Percentiles rank a stretch among this genome's conserved stretches.
phyloP scores from a whole-genome alignment of 2,888 invertebrate species.

The Catocala fraxini region DNA sequence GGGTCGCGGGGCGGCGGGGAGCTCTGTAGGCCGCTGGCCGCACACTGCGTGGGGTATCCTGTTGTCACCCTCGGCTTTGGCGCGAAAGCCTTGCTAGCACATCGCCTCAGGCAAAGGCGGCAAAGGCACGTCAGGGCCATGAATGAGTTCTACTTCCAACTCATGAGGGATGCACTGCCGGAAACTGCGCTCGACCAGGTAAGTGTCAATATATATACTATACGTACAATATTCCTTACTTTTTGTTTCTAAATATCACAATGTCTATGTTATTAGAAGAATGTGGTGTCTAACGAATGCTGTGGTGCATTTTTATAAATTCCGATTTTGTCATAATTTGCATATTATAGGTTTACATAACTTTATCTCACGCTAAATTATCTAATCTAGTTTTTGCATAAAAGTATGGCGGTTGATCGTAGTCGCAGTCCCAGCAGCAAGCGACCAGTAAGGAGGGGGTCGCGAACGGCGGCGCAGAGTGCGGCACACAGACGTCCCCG shows the following conservation, averaged over 20 bases:
- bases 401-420: neutral
- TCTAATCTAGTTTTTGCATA: too few species aligned
- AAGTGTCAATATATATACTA: neutral
- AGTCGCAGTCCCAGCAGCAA: slow-evolving; percentile 46
- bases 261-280: too few species aligned
- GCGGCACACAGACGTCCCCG: slow-evolving; percentile 9
- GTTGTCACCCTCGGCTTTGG: slow-evolving; percentile 98
- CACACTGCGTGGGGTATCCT: slow-evolving; percentile 97
- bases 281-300: too few species aligned
- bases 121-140: slow-evolving; percentile 98
- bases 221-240: too few species aligned
- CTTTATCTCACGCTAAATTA: too few species aligned
- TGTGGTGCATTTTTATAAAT: too few species aligned
- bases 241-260: too few species aligned
- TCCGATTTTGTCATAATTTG: too few species aligned
- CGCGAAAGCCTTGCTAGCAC: slow-evolving; percentile 97
- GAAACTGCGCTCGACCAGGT: slow-evolving; percentile 78
- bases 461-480: slow-evolving; percentile 34
- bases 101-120: slow-evolving; percentile 95
- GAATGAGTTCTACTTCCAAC: slow-evolving; percentile 97
- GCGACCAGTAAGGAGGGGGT: slow-evolving; percentile 38
- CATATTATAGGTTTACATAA: too few species aligned
- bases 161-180: slow-evolving; percentile 96
- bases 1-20: slow-evolving; percentile 90
- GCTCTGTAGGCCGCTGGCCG: slow-evolving; percentile 98